Evolutionary conservation across 2,113 vertebrate species (phyloP), one percentile per base, ranked within the genome.

Genomic region (Tyto alba): DNA sequence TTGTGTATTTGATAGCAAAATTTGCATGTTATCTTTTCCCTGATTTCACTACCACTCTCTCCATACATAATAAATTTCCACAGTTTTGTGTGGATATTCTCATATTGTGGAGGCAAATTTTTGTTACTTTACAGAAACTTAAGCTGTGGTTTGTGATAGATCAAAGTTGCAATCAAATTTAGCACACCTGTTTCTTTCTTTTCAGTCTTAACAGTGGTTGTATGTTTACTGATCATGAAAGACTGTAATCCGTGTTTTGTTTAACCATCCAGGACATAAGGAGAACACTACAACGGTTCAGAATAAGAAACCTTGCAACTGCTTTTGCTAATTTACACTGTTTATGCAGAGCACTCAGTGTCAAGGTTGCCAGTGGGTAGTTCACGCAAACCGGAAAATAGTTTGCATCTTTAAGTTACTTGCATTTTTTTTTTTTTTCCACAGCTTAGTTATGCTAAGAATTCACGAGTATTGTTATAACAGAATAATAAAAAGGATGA

Each of bases 301-400:
- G 86, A 93, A 73, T 57, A 78, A 84, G 89, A 89, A 96, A 82
- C 69, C 55, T 81, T 87, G 79, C 60, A 80, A 73, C 66, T 86
- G 85, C 73, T 90, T 92, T 81, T 95, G 48, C 79, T 86, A 22
- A 75, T 81, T 48, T 90, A 40, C 71, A n/a, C 34, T 95, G 16
- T 77, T 77, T 63, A 68, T 81, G 62, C 56, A 75, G 69, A 67
- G 45, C 1, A 6, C 34, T 84, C 26, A n/a, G 43, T 64, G 74
- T 48, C 74, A 85, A 78, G 81, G 91, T 73, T 89, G 56, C 69
- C 60, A 40, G n/a, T 56, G 66, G 41, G 47, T 59, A 67, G 60
- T 74, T 89, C n/a, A 73, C 1, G 2, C 18, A 53, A 82, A 41
- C 12, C n/a, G 83, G 50, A 89, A 93, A 25, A 84, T 71, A 88